phyloP scores from a whole-genome alignment of 2,113 vertebrate species.

The Symphodus melops region DNA sequence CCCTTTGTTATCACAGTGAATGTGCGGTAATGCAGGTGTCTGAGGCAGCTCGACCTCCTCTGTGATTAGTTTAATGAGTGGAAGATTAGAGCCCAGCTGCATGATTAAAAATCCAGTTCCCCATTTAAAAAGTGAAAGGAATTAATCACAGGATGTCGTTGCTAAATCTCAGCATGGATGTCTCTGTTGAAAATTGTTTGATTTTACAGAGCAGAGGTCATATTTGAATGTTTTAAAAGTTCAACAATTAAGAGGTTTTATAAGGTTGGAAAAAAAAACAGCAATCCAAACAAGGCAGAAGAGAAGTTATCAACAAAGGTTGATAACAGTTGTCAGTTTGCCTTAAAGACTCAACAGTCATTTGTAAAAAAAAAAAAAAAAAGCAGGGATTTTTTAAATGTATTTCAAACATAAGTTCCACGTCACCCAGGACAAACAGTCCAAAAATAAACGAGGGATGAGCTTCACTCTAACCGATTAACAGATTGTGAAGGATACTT shows the following conservation, averaged over 20 bases:
- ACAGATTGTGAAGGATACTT: slow-evolving; percentile 34
- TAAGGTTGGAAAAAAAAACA: no score
- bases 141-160: slow-evolving; percentile 41
- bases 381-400: background rate
- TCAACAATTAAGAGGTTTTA: background rate
- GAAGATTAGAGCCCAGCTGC: slow-evolving; percentile 20
- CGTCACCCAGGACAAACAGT: background rate
- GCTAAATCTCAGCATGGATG: background rate
- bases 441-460: slow-evolving; percentile 6
- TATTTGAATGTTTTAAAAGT: background rate
- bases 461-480: slow-evolving; percentile 10
- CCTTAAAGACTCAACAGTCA: background rate
- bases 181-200: background rate
- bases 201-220: background rate
- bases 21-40: slow-evolving; percentile 36
- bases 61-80: slow-evolving; percentile 39
- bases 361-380: no score
- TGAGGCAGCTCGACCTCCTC: slow-evolving; percentile 2
- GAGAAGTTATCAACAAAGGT: no score
- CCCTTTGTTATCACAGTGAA: slow-evolving; percentile 21
- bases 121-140: slow-evolving; percentile 28
- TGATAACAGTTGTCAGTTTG: no score
- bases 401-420: slow-evolving; percentile 2
- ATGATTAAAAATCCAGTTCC: slow-evolving; percentile 24
- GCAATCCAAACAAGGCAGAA: no score